Conservation (phyloP, 2,113 vertebrate genomes). For the Sinocyclocheilus grahami region DNA sequence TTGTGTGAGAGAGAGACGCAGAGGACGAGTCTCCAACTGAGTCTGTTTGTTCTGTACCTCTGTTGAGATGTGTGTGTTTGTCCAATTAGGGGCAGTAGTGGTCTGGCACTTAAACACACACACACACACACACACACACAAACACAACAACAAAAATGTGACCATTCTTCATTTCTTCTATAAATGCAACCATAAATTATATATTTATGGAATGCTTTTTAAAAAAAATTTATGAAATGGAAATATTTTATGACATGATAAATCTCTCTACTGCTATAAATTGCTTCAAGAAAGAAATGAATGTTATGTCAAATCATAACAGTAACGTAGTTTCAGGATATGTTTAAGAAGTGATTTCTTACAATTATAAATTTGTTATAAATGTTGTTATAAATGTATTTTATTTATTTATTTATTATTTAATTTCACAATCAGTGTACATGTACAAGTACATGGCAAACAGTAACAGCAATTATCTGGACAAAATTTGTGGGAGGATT, state of each 20-base stretch:
- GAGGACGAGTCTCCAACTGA: constrained; percentile 41
- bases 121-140: neutral
- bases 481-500: neutral
- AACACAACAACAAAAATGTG: neutral
- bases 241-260: too few relatives aligned
- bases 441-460: neutral
- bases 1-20: neutral
- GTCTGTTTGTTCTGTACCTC: constrained; percentile 36
- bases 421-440: neutral
- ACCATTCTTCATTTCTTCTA: neutral
- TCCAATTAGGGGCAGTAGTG: constrained; percentile 45
- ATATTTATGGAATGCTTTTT: too few relatives aligned
- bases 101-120: constrained; percentile 40
- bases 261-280: neutral
- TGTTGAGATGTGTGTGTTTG: constrained; percentile 29
- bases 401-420: neutral
- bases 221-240: too few relatives aligned
- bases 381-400: neutral
- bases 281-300: neutral
- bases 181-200: neutral
- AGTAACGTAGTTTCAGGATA: neutral
- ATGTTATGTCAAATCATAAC: neutral
- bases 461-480: neutral
- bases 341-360: neutral
- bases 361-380: neutral